Conservation (phyloP, 2,797 vertebrate species). For the Pantherophis vulpinus region DNA sequence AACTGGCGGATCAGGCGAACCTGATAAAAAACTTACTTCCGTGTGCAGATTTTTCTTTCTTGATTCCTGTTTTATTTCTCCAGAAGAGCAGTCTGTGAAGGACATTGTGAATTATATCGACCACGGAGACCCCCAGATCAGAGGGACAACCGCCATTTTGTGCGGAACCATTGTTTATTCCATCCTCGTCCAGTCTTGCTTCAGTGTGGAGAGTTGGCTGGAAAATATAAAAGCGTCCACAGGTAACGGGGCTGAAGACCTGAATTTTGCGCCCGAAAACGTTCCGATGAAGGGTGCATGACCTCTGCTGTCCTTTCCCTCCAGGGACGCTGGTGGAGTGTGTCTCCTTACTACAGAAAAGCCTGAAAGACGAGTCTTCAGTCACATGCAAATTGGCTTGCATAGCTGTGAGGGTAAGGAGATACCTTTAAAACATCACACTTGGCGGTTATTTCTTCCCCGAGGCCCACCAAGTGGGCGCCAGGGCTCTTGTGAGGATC, state of each 20-base stretch:
- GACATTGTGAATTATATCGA: constrained; percentile 85
- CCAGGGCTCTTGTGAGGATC: too few species aligned
- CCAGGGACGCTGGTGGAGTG: constrained; percentile 88
- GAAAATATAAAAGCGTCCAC: constrained; percentile 74
- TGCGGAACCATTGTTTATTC: constrained; percentile 88
- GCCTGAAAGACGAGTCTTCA: constrained; percentile 90
- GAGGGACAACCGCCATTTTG: constrained; percentile 91
- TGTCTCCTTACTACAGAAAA: constrained; percentile 86
- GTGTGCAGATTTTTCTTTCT: neutral
- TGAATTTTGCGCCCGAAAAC: neutral
- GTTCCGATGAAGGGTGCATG: constrained; percentile 5
- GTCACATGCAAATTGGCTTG: constrained; percentile 96
- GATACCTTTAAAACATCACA: neutral
- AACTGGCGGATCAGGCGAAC: too few species aligned
- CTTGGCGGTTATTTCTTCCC: too few species aligned
- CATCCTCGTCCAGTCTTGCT: constrained; percentile 87
- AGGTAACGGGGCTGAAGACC: constrained; percentile 55
- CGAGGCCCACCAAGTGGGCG: too few species aligned
- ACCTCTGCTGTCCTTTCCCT: neutral
- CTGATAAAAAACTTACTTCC: neutral
- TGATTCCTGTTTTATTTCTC: constrained; percentile 39
- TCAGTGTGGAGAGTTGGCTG: constrained; percentile 87
- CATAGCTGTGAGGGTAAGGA: constrained; percentile 89
- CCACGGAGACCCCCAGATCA: constrained; percentile 94
- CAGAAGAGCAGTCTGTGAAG: constrained; percentile 92